Base-by-base conservation (phyloP, 30 jellyfish, hydroid and myxozoan species). In the Aurelia aurita complex sp. Pacific region DNA sequence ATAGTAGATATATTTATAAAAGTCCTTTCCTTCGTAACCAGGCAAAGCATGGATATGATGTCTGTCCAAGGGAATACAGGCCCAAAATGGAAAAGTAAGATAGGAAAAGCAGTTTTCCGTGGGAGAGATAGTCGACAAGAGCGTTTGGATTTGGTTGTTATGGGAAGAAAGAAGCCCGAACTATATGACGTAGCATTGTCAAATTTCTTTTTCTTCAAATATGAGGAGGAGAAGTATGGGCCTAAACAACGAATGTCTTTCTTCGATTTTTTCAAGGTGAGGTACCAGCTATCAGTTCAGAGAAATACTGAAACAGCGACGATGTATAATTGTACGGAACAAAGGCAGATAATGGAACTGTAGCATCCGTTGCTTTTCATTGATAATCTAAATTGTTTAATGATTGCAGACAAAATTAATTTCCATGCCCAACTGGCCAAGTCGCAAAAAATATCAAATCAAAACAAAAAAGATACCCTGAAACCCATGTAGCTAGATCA, bases 121-220 rank as follows among this genome's bases (percentile, higher is more conserved):
- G 98, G 98, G 19, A 74, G 98, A 53, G 98, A 94, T 57, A 94
- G 98, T 62, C 96, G 98, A 32, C 97, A 88, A 74, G 98, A 94
- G 81, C 87, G 98, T 11, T 86, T 94, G 5, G 98, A 94, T 85
- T 77, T 94, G 32, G 89, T 85, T 35, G 92, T 67, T 23, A 92
- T 81, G 88, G 96, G 94, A 60, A 85, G 98, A 38, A 79, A 87
- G 14, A 88, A 88, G 64, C 87, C 97, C 9, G 96, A 89, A 35
- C 33, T 91, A 12, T 89, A 63, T 76, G 98, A 94, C 77, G 96
- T 94, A 6, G 98, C 95, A 18, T 65, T 94, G 82, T 81, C 97
- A 19, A 77, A 88, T 63, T 94, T 80, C 86, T 94, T 94, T 94
- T 94, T 94, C 81, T 94, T 94, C 81, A 40, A 67, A 12, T 83